A percentile compares a stretch with the other conserved stretches of the same genome.
Evolutionary conservation across 2,113 vertebrate genomes (phyloP).

Genomic region (Nettapus auritus): DNA sequence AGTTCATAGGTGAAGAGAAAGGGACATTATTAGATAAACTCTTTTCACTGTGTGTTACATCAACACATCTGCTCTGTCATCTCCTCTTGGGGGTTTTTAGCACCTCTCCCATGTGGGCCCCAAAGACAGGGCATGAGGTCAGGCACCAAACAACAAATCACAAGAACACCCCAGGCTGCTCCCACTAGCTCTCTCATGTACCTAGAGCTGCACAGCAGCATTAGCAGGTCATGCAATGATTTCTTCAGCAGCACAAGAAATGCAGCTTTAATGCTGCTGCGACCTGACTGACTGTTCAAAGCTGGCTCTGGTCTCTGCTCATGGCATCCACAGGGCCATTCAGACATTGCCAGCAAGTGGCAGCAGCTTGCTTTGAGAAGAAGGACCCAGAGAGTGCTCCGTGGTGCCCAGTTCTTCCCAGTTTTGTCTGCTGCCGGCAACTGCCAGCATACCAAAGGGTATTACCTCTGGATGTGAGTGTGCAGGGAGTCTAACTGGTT

Average conservation of each 20-base stretch:
- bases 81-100: background rate
- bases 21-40: background rate
- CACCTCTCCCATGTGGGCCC: background rate
- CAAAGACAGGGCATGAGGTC: background rate
- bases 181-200: background rate
- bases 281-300: background rate
- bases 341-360: background rate
- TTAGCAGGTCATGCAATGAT: accelerated
- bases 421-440: slow-evolving; percentile 13
- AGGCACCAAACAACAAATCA: background rate
- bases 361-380: background rate
- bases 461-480: background rate
- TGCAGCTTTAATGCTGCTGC: background rate
- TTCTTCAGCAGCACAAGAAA: background rate
- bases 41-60: background rate
- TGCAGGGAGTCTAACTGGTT: background rate
- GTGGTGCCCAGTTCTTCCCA: background rate
- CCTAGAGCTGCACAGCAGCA: background rate
- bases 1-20: background rate
- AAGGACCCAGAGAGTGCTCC: background rate
- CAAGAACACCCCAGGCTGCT: background rate
- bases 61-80: background rate
- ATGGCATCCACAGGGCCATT: background rate
- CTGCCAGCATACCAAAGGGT: background rate
- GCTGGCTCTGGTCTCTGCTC: background rate